Percentiles rank a stretch among this genome's conserved stretches.
phyloP scores from a whole-genome alignment of 2,113 vertebrate species.

The Peromyscus polionotus region DNA sequence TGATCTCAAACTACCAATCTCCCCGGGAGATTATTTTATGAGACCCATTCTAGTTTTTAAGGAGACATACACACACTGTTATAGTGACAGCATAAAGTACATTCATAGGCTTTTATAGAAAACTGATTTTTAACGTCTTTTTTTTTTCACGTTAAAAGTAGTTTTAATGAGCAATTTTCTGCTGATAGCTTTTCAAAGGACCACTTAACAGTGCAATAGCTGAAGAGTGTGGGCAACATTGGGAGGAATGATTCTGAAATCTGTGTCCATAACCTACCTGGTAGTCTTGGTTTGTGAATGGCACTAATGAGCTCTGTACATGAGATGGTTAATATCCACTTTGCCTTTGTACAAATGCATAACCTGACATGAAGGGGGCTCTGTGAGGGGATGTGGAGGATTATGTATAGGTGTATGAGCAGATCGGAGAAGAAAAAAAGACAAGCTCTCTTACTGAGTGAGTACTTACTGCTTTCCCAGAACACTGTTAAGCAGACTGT shows the following conservation, averaged over 20 bases:
- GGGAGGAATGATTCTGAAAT: constrained; percentile 55
- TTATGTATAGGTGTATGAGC: not conserved
- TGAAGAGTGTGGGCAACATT: constrained; percentile 35
- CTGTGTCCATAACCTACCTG: constrained; percentile 19
- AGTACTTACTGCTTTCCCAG: constrained; percentile 40
- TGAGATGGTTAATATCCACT: constrained; percentile 61
- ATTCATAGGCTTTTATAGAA: constrained; percentile 66
- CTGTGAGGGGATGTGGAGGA: not conserved
- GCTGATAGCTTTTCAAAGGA: constrained; percentile 70
- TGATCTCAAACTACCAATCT: not conserved
- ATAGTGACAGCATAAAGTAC: not conserved
- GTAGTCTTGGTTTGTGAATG: constrained; percentile 65
- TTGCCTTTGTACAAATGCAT: constrained; percentile 57
- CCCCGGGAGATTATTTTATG: not conserved
- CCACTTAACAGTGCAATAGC: constrained; percentile 61
- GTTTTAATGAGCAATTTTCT: constrained; percentile 70
- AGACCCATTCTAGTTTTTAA: constrained; percentile 46
- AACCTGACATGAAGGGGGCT: constrained; percentile 43
- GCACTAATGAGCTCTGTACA: constrained; percentile 61
- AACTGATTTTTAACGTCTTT: constrained; percentile 68
- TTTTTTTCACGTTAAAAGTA: not conserved
- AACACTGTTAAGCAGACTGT: not conserved
- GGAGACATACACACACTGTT: not conserved
- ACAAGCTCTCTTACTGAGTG: not conserved
- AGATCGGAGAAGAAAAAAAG: not conserved